Evolutionary conservation across 2,113 vertebrate genomes (phyloP), one percentile per base, ranked within the genome.

Genomic region (Ibidorhyncha struthersii): DNA sequence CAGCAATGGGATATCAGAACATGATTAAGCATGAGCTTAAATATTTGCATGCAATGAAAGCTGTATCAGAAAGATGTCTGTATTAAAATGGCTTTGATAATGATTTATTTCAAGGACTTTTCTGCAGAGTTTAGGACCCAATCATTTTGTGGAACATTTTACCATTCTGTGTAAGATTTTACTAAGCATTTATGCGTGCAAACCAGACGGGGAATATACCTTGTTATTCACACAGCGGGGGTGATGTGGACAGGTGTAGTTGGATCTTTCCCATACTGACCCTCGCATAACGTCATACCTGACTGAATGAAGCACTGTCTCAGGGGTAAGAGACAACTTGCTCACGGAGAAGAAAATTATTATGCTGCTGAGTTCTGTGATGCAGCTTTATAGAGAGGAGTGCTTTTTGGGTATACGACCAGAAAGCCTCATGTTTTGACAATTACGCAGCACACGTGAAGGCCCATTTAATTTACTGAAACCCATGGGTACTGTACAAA

Each of bases 221-320:
- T 80, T 90, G 89, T 83, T 61, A 55, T 72, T n/a, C 83, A 85
- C 84, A 74, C 72, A 91, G 69, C 1, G 11, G 74, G 72, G 85
- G 49, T 70, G 62, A 96, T 66, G n/a, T 16, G 55, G 74, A n/a
- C 71, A 94, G 82, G 78, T 86, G n/a, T 34, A 55, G 70, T 87
- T 86, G 91, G 85, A 96, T 91, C 93, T 86, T 86, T 86, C 40
- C 56, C 81, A 84, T 41, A 5, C 32, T 83, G 86, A 86, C 65
- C 79, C 88, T 82, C 70, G 67, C 14, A 20, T 55, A 78, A 78
- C 65, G 94, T 49, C 61, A 32, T 14, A 38, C 29, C 55, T 55
- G 49, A 93, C 45, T 59, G 72, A 84, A 84, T 32, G 41, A 89
- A 82, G 69, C n/a, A 1, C 27, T 27, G 40, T 62, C 80, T 92